Evolutionary conservation across 2,797 vertebrate genomes (phyloP).

Genomic region (Ciconia nigra): DNA sequence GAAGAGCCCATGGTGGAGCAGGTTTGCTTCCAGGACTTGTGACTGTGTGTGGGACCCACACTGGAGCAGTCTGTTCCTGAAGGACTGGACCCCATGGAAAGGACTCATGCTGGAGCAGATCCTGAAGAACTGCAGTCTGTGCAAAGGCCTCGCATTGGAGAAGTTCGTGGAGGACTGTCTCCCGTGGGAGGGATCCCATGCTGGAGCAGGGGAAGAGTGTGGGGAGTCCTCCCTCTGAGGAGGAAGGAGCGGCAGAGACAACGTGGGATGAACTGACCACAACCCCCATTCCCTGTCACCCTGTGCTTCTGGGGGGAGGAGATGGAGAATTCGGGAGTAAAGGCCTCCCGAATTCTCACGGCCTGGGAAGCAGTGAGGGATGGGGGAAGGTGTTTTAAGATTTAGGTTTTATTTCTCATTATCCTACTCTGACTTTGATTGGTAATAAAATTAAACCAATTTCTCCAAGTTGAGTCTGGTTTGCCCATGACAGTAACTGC

Average conservation of each 20-base stretch:
- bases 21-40: background rate
- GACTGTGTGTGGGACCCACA: background rate
- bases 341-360: too few relatives aligned
- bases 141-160: background rate
- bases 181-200: background rate
- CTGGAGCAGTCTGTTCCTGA: background rate
- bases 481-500: background rate
- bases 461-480: background rate
- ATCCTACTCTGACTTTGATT: background rate
- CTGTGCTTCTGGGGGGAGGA: fast-evolving
- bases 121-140: background rate
- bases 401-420: background rate
- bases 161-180: background rate
- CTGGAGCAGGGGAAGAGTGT: background rate
- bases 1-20: background rate
- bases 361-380: background rate
- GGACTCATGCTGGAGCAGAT: background rate
- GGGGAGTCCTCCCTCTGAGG: too few relatives aligned
- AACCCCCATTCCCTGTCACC: background rate
- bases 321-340: background rate
- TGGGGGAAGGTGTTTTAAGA: background rate
- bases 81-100: background rate
- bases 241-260: background rate
- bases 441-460: background rate
- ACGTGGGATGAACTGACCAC: background rate